Evolutionary conservation across 30 jellyfish, hydroid and myxozoan genomes (phyloP).

Genomic region (Aurelia coerulea): DNA sequence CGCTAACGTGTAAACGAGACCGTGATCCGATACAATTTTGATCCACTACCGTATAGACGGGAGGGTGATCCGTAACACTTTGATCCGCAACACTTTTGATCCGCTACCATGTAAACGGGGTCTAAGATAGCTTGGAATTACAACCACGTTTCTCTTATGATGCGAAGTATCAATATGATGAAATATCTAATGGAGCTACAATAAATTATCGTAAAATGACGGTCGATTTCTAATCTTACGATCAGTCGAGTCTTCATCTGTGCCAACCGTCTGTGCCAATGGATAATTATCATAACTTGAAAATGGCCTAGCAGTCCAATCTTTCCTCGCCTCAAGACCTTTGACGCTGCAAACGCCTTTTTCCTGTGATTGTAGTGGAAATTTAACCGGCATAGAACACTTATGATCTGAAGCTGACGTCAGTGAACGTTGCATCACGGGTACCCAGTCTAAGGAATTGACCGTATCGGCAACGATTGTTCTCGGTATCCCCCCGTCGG

Average conservation of each 20-base stretch:
- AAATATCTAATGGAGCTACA: not conserved
- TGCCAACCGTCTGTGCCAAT: conserved; percentile 32
- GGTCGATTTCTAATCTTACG: conserved; percentile 59
- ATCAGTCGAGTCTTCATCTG: not conserved
- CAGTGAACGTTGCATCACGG: conserved; percentile 83
- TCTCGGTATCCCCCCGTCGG: conserved; percentile 55
- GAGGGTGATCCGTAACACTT: no score
- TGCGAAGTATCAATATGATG: no score
- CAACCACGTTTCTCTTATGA: no score
- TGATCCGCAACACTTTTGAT: no score
- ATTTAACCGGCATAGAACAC: not conserved
- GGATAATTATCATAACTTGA: conserved; percentile 77
- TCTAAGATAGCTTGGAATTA: no score
- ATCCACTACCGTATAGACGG: no score
- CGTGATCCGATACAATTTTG: no score
- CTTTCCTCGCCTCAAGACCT: conserved; percentile 25
- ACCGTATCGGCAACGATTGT: conserved; percentile 19
- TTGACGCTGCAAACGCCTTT: not conserved
- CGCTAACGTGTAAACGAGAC: no score
- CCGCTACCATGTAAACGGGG: no score
- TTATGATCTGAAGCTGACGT: conserved; percentile 20
- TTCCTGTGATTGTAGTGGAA: not conserved
- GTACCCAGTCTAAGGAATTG: conserved; percentile 76
- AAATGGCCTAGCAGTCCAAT: conserved; percentile 61
- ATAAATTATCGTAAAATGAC: conserved; percentile 63